Base-by-base conservation (phyloP, 2,113 vertebrate species). In the Synodontis membranacea region DNA sequence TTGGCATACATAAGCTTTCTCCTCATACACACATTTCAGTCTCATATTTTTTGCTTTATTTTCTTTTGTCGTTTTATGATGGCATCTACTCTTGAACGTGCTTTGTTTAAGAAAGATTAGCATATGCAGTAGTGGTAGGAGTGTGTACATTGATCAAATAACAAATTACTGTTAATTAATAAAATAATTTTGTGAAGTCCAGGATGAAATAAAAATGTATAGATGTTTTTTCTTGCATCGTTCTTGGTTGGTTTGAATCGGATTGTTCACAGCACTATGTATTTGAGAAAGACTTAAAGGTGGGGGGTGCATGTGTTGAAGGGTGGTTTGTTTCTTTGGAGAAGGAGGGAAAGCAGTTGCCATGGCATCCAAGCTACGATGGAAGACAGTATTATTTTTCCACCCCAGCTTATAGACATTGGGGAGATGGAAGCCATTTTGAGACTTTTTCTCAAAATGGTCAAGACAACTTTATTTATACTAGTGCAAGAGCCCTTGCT, bases 161-260 rank as follows among this genome's bases (percentile, higher is more conserved):
- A 91, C 84, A 91, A 90, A 82, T 88, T 76, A 34, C 76, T 90
- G 83, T 92, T 50, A 37, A 87, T 89, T 84, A 89, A 92, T n/a
- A 92, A 84, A 89, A 84, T 64, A 66, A 8, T 86, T 88, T 91
- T 94, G 91, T 92, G 89, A 92, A 91, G 79, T 91, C 84, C 83
- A 84, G 81, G 84, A 80, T 62, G 5, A 90, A 94, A 94, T 94
- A 94, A 88, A 90, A 90, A 88, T 90, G 89, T 82, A 90, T 89
- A 93, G 83, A 80, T 88, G 74, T 83, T 68, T 62, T 31, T 87
- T 79, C 70, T 78, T 83, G 48, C 31, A 83, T 86, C 91, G 68
- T 85, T 86, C 58, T 79, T 88, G 48, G 12, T 34, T 28, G 2
- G 50, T 21, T n/a, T 31, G 8, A n/a, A 68, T 31, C 17, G n/a